Evolutionary conservation across 2,888 invertebrate species (phyloP).

Genomic region (Flabesymbios commensalis): DNA sequence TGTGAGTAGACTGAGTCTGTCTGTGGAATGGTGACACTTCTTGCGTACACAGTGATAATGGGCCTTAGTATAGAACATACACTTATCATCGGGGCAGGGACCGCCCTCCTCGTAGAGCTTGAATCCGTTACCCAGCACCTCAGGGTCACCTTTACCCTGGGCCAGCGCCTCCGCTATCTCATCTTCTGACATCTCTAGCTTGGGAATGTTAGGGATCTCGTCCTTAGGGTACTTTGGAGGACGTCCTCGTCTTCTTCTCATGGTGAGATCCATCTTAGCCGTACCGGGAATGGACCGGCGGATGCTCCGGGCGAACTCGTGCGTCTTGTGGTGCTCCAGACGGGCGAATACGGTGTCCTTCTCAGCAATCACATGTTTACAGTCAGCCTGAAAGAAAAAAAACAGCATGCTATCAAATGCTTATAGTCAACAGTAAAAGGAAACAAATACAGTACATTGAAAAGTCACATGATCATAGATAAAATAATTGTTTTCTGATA

Average conservation of each 20-base stretch:
- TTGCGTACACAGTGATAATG: constrained; percentile 87
- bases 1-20: constrained; percentile 73
- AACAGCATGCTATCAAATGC: background rate
- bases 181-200: constrained; percentile 41
- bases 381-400: constrained; percentile 37
- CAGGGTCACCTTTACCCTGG: background rate
- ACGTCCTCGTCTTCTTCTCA: constrained; percentile 81
- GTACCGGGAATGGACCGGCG: constrained; percentile 33
- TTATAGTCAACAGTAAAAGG: too few relatives aligned
- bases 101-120: constrained; percentile 47
- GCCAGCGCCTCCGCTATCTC: constrained; percentile 14
- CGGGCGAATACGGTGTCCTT: constrained; percentile 62
- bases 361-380: constrained; percentile 65
- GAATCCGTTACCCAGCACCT: constrained; percentile 44
- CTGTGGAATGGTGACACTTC: constrained; percentile 81
- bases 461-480: too few relatives aligned
- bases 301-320: constrained; percentile 69
- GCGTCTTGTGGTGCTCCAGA: constrained; percentile 84
- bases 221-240: constrained; percentile 84
- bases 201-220: constrained; percentile 54
- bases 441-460: too few relatives aligned
- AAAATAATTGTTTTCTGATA: too few relatives aligned
- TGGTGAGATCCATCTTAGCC: constrained; percentile 59
- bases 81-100: constrained; percentile 74
- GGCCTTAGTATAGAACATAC: constrained; percentile 71